phyloP scores from a whole-genome alignment of 2,797 vertebrate genomes.

The Oreonectes daqikongensis region DNA sequence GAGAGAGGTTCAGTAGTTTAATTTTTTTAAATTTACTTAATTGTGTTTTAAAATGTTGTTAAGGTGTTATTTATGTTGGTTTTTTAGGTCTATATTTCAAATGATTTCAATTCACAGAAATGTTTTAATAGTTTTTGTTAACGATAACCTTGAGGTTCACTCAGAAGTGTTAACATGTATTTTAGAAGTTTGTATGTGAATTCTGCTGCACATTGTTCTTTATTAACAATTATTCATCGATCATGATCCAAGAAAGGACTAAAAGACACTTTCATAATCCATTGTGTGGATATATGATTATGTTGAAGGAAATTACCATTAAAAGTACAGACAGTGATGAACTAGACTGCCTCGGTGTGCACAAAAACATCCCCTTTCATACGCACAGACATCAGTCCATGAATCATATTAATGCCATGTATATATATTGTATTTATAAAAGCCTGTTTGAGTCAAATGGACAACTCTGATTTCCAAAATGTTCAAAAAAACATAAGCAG shows the following conservation, averaged over 20 bases:
- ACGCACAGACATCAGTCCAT: slow-evolving; percentile 36
- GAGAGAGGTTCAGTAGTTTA: too few relatives aligned
- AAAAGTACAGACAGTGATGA: slow-evolving; percentile 53
- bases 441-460: background rate
- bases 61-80: too few relatives aligned
- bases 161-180: too few relatives aligned
- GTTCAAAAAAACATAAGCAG: slow-evolving; percentile 32
- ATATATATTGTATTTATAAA: slow-evolving; percentile 12
- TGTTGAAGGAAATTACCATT: slow-evolving; percentile 58
- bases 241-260: slow-evolving; percentile 41
- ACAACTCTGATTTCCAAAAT: slow-evolving; percentile 13
- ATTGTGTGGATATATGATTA: slow-evolving; percentile 61
- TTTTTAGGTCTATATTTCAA: too few relatives aligned
- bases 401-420: slow-evolving; percentile 24
- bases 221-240: slow-evolving; percentile 51
- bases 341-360: slow-evolving; percentile 37
- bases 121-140: too few relatives aligned
- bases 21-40: too few relatives aligned
- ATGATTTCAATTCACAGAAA: too few relatives aligned
- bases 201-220: background rate
- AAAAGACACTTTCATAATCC: slow-evolving; percentile 57
- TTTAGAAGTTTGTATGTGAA: background rate
- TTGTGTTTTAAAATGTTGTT: too few relatives aligned
- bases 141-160: too few relatives aligned
- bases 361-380: slow-evolving; percentile 47